These are phyloP conservation scores for Eptesicus fuscus DNA, from an alignment of 2,113 vertebrate species.

Conservation along the genomic window DNA sequence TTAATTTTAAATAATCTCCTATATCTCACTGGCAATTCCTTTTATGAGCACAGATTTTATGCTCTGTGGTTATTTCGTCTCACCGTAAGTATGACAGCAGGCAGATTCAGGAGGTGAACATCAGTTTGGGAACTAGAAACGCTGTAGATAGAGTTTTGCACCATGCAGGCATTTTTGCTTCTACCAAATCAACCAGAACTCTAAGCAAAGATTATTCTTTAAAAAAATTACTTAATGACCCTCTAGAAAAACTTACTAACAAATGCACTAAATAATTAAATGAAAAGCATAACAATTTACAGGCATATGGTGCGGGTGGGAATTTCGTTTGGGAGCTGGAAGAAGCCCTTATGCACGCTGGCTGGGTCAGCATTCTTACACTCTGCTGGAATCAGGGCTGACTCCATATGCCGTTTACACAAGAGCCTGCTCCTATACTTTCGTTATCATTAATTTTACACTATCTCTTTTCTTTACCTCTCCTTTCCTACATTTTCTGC, in stretches of 20 bases:
- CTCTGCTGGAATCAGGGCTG: neutral
- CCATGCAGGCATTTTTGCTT: neutral
- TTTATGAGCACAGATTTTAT: neutral
- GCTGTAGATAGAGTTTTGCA: neutral
- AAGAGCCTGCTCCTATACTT: no score
- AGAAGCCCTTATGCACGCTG: neutral
- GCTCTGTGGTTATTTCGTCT: neutral
- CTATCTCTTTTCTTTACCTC: neutral
- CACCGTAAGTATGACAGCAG: neutral
- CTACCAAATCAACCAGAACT: constrained; percentile 20
- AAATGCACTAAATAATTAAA: constrained; percentile 42
- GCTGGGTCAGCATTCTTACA: neutral
- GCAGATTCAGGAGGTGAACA: neutral
- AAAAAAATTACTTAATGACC: constrained; percentile 27
- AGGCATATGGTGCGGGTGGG: neutral
- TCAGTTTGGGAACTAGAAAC: neutral
- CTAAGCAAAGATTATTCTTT: constrained; percentile 36
- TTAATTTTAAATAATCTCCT: constrained; percentile 6
- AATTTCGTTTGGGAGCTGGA: neutral
- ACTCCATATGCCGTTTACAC: neutral
- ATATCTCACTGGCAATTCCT: neutral
- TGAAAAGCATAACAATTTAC: constrained; percentile 10
- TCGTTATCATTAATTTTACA: neutral
- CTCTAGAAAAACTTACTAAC: constrained; percentile 39
- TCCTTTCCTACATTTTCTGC: neutral